phyloP scores from a whole-genome alignment of 2,888 invertebrate genomes.

The Dastarcus helophoroides region DNA sequence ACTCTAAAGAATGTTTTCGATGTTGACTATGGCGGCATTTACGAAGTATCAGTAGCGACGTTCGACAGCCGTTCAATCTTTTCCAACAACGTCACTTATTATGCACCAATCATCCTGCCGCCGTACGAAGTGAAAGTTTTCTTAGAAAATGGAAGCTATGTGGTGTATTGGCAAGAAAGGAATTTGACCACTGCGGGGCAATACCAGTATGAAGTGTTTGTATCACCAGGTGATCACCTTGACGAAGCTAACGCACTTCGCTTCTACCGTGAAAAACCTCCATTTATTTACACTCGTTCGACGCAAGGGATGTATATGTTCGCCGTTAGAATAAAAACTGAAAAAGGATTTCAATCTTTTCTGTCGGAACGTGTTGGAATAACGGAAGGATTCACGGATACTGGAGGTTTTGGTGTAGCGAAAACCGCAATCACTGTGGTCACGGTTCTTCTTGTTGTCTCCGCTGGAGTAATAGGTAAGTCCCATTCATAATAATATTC shows the following conservation, averaged over 20 bases:
- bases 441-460: slow-evolving; percentile 30
- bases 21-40: slow-evolving; percentile 41
- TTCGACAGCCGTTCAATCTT: slow-evolving; percentile 36
- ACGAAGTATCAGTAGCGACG: slow-evolving; percentile 42
- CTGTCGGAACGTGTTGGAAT: slow-evolving; percentile 47
- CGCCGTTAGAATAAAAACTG: slow-evolving; percentile 49
- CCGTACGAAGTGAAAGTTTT: slow-evolving; percentile 53
- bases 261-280: slow-evolving; percentile 36
- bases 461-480: too few relatives aligned
- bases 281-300: slow-evolving; percentile 43
- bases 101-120: slow-evolving; percentile 46
- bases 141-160: slow-evolving; percentile 49
- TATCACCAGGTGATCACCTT: slow-evolving; percentile 33
- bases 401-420: slow-evolving; percentile 14
- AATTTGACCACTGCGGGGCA: slow-evolving; percentile 27
- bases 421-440: slow-evolving; percentile 32
- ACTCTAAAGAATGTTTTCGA: slow-evolving; percentile 40
- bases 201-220: slow-evolving; percentile 52
- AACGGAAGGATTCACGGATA: too few relatives aligned
- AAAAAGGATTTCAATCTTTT: slow-evolving; percentile 49
- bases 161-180: slow-evolving; percentile 54
- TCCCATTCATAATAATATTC: too few relatives aligned
- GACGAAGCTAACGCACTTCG: background rate
- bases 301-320: slow-evolving; percentile 48
- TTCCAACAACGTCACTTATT: slow-evolving; percentile 39